Evolutionary conservation across 2,888 invertebrate genomes (phyloP).

Genomic region (Acleris holmiana): DNA sequence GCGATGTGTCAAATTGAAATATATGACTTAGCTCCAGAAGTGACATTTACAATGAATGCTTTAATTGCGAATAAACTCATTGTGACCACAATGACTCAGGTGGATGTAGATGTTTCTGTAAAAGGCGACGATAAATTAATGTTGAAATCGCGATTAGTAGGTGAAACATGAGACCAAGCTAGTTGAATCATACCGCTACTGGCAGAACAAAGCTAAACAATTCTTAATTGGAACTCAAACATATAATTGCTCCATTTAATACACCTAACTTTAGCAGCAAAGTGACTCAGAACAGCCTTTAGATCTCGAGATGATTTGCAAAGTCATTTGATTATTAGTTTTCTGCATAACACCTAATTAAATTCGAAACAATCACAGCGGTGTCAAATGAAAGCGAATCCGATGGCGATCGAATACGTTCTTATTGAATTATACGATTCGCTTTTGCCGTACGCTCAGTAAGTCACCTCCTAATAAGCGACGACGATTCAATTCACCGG

Average conservation of each 20-base stretch:
- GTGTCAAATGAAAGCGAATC: slow-evolving; percentile 7
- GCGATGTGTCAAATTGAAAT: slow-evolving; percentile 75
- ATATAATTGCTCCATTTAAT: neutral
- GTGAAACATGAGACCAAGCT: slow-evolving; percentile 35
- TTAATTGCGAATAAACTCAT: slow-evolving; percentile 33
- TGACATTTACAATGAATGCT: slow-evolving; percentile 60
- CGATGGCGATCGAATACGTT: slow-evolving; percentile 22
- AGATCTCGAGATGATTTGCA: neutral
- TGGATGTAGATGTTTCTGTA: slow-evolving; percentile 30
- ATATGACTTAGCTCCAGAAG: slow-evolving; percentile 52
- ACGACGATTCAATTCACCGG: slow-evolving; percentile 37
- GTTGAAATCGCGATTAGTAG: slow-evolving; percentile 36
- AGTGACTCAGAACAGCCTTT: neutral
- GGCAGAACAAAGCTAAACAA: slow-evolving; percentile 28
- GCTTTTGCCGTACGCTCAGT: slow-evolving; percentile 15
- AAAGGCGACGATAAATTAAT: slow-evolving; percentile 33
- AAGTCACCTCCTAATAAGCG: slow-evolving; percentile 32
- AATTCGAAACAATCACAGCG: slow-evolving; percentile 11
- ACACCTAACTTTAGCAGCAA: neutral
- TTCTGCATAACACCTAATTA: slow-evolving; percentile 2
- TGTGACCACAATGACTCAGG: slow-evolving; percentile 33
- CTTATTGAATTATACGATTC: slow-evolving; percentile 18
- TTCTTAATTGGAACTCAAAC: slow-evolving; percentile 14
- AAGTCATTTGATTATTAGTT: neutral
- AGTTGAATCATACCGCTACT: slow-evolving; percentile 29